A percentile compares a stretch with the other conserved stretches of the same genome.
Conservation (phyloP, 2,888 invertebrate genomes). For the Drosophila picticornis region DNA sequence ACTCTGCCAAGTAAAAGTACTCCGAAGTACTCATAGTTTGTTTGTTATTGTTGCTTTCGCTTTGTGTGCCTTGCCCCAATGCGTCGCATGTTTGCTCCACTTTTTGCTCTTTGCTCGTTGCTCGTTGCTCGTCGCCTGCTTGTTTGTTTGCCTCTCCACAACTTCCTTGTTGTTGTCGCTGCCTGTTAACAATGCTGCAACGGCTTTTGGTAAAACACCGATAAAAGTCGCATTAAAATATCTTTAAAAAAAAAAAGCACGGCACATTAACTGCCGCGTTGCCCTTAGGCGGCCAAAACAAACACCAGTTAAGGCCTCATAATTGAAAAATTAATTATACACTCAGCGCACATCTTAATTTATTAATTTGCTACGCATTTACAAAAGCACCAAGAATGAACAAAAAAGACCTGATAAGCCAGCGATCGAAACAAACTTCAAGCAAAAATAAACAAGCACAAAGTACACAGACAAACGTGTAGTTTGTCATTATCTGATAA, state of each 20-base stretch:
- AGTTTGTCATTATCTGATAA: constrained; percentile 59
- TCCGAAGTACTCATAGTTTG: constrained; percentile 22
- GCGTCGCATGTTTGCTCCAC: constrained; percentile 36
- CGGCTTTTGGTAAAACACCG: constrained; percentile 61
- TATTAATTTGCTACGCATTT: constrained; percentile 60
- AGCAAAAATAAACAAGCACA: constrained; percentile 31
- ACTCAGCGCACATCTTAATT: constrained; percentile 54
- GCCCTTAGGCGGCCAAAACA: constrained; percentile 57
- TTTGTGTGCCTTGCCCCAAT: constrained; percentile 18
- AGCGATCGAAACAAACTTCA: constrained; percentile 42
- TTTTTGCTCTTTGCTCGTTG: constrained; percentile 10
- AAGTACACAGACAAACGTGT: constrained; percentile 14
- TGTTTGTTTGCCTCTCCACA: constrained; percentile 30
- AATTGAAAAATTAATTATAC: constrained; percentile 76
- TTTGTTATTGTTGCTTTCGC: constrained; percentile 30
- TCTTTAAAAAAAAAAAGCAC: constrained; percentile 17
- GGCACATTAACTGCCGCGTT: constrained; percentile 34
- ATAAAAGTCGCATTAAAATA: constrained; percentile 53
- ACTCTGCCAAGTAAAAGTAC: constrained; percentile 31
- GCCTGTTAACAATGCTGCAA: constrained; percentile 43
- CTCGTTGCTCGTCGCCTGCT: constrained; percentile 28
- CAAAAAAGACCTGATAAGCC: constrained; percentile 35
- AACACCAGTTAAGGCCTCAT: constrained; percentile 69
- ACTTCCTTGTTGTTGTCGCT: not conserved
- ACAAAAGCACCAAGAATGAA: constrained; percentile 29